Evolutionary conservation across 2,113 vertebrate genomes (phyloP).

Genomic region (Manacus vitellinus): DNA sequence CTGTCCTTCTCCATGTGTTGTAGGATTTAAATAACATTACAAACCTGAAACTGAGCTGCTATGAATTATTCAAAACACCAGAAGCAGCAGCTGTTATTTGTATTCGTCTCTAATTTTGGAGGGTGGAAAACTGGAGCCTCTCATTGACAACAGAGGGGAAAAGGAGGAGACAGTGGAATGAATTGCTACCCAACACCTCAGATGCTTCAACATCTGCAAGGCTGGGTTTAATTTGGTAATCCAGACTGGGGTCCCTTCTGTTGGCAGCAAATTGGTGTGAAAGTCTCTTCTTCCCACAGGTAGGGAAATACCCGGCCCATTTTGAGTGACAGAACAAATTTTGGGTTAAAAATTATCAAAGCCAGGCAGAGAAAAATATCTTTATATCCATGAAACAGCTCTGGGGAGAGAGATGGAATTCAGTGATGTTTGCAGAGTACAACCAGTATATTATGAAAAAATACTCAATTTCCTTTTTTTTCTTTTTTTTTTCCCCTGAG

Average conservation of each 20-base stretch:
- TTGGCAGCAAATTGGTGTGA: background rate
- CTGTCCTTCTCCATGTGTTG: background rate
- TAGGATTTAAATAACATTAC: background rate
- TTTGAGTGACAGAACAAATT: background rate
- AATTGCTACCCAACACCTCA: slow-evolving; percentile 23
- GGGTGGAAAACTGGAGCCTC: slow-evolving; percentile 47
- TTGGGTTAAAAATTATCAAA: background rate
- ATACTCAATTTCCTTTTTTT: background rate
- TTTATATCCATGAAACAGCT: background rate
- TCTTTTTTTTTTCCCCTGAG: background rate
- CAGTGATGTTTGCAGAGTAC: background rate
- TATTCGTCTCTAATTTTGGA: slow-evolving; percentile 50
- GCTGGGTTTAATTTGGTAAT: background rate
- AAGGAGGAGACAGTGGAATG: slow-evolving; percentile 23
- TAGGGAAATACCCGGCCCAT: background rate
- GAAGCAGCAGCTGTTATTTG: slow-evolving; percentile 63
- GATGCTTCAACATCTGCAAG: slow-evolving; percentile 33
- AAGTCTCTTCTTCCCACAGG: background rate
- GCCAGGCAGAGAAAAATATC: background rate
- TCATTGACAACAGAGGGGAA: background rate
- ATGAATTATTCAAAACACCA: slow-evolving; percentile 69
- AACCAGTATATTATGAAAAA: background rate
- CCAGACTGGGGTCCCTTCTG: background rate
- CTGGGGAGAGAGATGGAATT: background rate
- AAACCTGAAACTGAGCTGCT: background rate